phyloP scores from a whole-genome alignment of 2,797 vertebrate genomes.

The Lithobates pipiens region DNA sequence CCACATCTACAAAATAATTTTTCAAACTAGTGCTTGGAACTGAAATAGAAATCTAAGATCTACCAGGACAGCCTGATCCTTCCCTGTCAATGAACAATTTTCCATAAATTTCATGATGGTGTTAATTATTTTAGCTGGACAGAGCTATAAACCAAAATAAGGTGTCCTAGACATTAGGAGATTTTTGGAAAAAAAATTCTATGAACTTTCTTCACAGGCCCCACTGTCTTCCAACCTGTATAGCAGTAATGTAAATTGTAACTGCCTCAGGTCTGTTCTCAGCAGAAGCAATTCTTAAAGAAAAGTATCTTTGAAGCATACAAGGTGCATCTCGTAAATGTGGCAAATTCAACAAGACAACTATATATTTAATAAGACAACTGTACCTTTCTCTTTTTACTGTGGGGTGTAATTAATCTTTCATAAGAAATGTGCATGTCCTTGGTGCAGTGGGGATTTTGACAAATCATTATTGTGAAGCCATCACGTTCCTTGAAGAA shows the following conservation, averaged over 20 bases:
- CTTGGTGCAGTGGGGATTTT: slow-evolving; percentile 18
- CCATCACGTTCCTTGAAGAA: slow-evolving; percentile 15
- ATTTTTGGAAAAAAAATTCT: not conserved
- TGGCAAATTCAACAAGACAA: slow-evolving; percentile 22
- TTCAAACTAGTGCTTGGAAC: too few species aligned
- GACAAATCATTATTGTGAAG: slow-evolving; percentile 5
- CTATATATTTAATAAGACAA: slow-evolving; percentile 39
- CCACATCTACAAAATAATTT: too few species aligned
- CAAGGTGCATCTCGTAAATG: not conserved
- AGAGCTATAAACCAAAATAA: too few species aligned
- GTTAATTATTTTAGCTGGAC: too few species aligned
- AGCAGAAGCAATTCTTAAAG: not conserved
- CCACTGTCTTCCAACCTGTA: slow-evolving; percentile 1
- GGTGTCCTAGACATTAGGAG: too few species aligned
- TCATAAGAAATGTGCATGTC: slow-evolving; percentile 9
- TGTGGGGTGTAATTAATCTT: slow-evolving; percentile 36
- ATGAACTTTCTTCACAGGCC: not conserved
- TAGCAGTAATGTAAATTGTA: not conserved
- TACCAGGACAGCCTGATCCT: too few species aligned
- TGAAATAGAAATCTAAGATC: too few species aligned
- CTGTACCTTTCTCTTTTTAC: slow-evolving; percentile 7
- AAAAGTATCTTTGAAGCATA: not conserved
- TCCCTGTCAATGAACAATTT: too few species aligned
- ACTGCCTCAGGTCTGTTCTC: not conserved
- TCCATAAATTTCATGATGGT: too few species aligned